Evolutionary conservation across 2,888 invertebrate species (phyloP).

Genomic region (Actias luna): DNA sequence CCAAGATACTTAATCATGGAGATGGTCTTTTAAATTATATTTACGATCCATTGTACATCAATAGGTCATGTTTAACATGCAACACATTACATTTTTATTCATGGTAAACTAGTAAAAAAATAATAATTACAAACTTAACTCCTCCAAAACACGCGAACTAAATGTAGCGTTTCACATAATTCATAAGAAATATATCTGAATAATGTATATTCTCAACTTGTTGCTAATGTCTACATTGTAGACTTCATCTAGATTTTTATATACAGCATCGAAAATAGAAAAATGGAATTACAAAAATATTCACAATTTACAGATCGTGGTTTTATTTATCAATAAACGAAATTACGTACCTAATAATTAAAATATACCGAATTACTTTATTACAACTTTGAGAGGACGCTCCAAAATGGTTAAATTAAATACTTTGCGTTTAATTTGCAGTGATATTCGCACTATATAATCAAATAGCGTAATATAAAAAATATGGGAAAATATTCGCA

Average conservation of each 20-base stretch:
- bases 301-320: no score
- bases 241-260: constrained; percentile 42
- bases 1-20: neutral
- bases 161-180: constrained; percentile 55
- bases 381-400: no score
- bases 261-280: constrained; percentile 34
- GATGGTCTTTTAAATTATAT: neutral
- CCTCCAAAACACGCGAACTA: constrained; percentile 65
- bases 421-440: no score
- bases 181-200: constrained; percentile 68
- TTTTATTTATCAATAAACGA: no score
- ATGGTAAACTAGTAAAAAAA: constrained; percentile 32
- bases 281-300: constrained; percentile 18
- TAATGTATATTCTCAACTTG: constrained; percentile 60
- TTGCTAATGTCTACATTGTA: constrained; percentile 48
- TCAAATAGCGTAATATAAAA: no score
- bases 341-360: no score
- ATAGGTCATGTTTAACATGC: constrained; percentile 7
- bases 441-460: no score
- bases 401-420: no score
- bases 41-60: neutral
- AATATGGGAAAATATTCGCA: neutral
- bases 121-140: constrained; percentile 43
- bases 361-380: no score
- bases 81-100: constrained; percentile 32